Evolutionary conservation across 2,888 invertebrate genomes (phyloP).

Genomic region (Ectemnius continuus): DNA sequence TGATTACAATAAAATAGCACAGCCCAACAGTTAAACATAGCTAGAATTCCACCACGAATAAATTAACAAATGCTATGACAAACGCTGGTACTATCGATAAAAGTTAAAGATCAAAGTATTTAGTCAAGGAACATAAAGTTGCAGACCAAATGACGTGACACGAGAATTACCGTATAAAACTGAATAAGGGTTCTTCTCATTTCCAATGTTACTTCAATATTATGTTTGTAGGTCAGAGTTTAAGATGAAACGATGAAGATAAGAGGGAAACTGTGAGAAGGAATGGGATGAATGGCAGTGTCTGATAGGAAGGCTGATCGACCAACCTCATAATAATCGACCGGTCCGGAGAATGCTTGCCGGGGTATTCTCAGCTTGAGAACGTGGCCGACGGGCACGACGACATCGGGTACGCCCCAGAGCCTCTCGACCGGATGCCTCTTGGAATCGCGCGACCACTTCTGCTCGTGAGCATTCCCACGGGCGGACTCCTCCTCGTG

Average conservation of each 20-base stretch:
- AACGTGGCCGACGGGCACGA: slow-evolving; percentile 84
- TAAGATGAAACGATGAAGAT: slow-evolving; percentile 3
- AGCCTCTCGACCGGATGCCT: slow-evolving; percentile 68
- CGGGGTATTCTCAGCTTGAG: slow-evolving; percentile 86
- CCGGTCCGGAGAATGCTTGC: slow-evolving; percentile 84
- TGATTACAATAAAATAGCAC: too few relatives aligned
- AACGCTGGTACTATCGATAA: too few relatives aligned
- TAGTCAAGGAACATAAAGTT: too few relatives aligned
- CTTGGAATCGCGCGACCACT: slow-evolving; percentile 25
- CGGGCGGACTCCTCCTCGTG: slow-evolving; percentile 37
- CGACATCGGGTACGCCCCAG: slow-evolving; percentile 82
- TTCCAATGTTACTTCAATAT: neutral
- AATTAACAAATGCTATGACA: too few relatives aligned
- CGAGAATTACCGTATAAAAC: too few relatives aligned
- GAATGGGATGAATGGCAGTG: neutral
- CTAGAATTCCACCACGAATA: too few relatives aligned
- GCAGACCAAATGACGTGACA: too few relatives aligned
- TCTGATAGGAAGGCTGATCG: slow-evolving; percentile 33
- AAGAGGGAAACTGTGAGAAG: neutral
- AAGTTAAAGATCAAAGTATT: too few relatives aligned
- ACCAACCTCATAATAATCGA: slow-evolving; percentile 85
- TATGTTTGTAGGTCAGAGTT: neutral
- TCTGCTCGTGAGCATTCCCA: slow-evolving; percentile 38
- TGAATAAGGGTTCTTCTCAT: too few relatives aligned
- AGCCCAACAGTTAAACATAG: too few relatives aligned